Conservation (phyloP, 2,113 vertebrate species). For the Oreocharis arfaki region DNA sequence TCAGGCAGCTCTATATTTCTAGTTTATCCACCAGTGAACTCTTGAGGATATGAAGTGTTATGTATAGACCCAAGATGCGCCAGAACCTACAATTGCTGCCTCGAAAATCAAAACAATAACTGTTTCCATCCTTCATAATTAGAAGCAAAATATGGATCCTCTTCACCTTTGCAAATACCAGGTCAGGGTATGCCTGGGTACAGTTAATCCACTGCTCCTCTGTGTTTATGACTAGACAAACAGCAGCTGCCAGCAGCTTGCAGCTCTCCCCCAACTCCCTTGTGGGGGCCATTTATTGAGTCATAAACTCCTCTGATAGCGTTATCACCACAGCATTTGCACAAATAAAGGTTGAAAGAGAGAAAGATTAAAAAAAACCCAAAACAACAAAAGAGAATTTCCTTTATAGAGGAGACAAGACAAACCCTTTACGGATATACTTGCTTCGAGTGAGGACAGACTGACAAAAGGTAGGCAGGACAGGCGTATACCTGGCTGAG, state of each 20-base stretch:
- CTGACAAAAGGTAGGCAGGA: background rate
- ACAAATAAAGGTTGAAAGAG: conserved; percentile 25
- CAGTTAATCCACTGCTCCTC: conserved; percentile 48
- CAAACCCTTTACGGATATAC: background rate
- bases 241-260: conserved; percentile 57
- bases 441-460: background rate
- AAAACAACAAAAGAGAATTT: background rate
- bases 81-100: background rate
- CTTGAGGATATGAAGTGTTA: background rate
- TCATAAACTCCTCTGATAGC: conserved; percentile 51
- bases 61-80: background rate
- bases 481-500: background rate
- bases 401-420: background rate
- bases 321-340: conserved; percentile 30
- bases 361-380: background rate
- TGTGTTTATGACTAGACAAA: conserved; percentile 49
- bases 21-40: conserved; percentile 22
- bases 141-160: conserved; percentile 10
- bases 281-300: conserved; percentile 52
- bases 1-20: conserved; percentile 34
- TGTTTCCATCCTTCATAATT: background rate
- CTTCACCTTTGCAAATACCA: conserved; percentile 45
- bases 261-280: conserved; percentile 15
- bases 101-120: background rate
- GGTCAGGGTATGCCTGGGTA: conserved; percentile 7